These are phyloP conservation scores for Ctenicera cuprea DNA, from an alignment of 2,888 invertebrate genomes.

Conservation along the genomic window DNA sequence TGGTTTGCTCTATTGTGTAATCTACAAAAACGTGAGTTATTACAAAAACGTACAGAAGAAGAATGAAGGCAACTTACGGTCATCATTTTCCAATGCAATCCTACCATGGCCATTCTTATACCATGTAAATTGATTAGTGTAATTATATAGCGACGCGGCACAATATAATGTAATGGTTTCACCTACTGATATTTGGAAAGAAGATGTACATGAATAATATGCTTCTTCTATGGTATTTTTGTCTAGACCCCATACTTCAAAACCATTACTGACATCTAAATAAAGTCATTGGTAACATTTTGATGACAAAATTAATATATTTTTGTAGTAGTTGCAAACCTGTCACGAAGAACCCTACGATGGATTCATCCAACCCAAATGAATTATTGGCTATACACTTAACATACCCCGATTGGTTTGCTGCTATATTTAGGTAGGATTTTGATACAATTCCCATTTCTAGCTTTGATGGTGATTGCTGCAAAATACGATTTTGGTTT, in stretches of 20 bases:
- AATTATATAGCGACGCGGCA: slow-evolving; percentile 76
- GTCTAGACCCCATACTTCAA: slow-evolving; percentile 71
- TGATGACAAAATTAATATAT: too few relatives aligned
- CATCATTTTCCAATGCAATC: slow-evolving; percentile 12
- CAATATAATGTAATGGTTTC: slow-evolving; percentile 77
- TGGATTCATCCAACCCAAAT: slow-evolving; percentile 63
- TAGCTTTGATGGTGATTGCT: slow-evolving; percentile 19
- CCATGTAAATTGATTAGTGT: slow-evolving; percentile 74
- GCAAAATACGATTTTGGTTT: background rate
- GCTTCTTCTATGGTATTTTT: slow-evolving; percentile 65
- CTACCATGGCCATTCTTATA: slow-evolving; percentile 51
- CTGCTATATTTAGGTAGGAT: slow-evolving; percentile 70
- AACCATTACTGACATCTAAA: slow-evolving; percentile 69
- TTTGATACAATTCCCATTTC: slow-evolving; percentile 55
- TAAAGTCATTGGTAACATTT: too few relatives aligned
- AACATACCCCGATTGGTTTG: slow-evolving; percentile 71
- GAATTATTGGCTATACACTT: slow-evolving; percentile 72
- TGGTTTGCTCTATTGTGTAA: slow-evolving; percentile 51
- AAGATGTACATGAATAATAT: slow-evolving; percentile 53
- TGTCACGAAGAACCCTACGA: slow-evolving; percentile 57
- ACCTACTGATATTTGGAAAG: slow-evolving; percentile 71
- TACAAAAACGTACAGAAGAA: background rate
- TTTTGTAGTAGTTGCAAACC: slow-evolving; percentile 55
- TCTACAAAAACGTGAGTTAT: slow-evolving; percentile 4
- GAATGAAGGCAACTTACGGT: slow-evolving; percentile 31